Base-by-base conservation (phyloP, 2,797 vertebrate genomes). In the Myotis vivesi region DNA sequence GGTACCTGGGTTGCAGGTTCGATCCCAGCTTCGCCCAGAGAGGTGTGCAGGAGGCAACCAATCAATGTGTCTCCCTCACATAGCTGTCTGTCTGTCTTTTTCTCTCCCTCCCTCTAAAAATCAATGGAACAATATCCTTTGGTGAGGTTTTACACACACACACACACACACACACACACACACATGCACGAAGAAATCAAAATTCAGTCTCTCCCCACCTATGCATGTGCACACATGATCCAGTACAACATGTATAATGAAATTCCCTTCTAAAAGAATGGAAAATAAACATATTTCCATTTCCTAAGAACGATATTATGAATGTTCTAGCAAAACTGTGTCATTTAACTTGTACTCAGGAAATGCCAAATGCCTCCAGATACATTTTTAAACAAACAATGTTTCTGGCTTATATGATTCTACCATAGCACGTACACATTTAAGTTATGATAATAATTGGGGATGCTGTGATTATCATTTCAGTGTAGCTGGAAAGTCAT, bases 151-250 rank as follows among this genome's bases (percentile, higher is more conserved):
- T 28, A 59, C 57, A 59, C 25, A 59, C 25, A 57, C 23, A 57
- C 10, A 57, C 9, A 44, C 44, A 25, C 55, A 59, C 5, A 59
- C 10, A 59, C 57, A 59, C 25, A 59, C 25, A 59, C 57, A 59
- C 11, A 59, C 4, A 28, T 53, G 28, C 36, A 85, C 13, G 49
- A 71, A 71, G 15, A 6, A 44, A 83, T 82, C 51, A 57, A 23
- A 87, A n/a, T 88, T 62, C 68, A 55, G 0, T 76, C 9, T 1
- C 16, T 75, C 20, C 22, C 22, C 0, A 10, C 16, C 17, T 41
- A 7, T 1, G 8, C 8, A 28, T 25, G 6, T 4, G 4, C 2
- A 62, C 3, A 23, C 15, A 16, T 1, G 10, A 17, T 44, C 41
- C 25, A 75, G 30, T 87, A 41, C 13, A 55, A 3, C 33, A 64